Conservation (phyloP, 2,113 vertebrate species). For the Channa maculata region DNA sequence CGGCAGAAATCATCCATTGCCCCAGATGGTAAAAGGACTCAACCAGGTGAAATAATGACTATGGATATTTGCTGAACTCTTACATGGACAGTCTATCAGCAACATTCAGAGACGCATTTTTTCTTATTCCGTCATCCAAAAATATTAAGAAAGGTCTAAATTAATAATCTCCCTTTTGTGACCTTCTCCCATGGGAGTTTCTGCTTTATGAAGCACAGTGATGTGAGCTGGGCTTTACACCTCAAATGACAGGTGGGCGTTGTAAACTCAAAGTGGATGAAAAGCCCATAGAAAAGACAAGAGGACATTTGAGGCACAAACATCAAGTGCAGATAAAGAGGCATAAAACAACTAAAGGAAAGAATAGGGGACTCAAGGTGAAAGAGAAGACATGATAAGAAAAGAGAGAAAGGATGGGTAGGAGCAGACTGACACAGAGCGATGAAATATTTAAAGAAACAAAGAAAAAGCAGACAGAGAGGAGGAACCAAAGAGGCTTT, state of each 20-base stretch:
- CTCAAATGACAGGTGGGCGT: slow-evolving; percentile 25
- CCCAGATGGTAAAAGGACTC: not conserved
- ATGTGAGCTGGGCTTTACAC: slow-evolving; percentile 41
- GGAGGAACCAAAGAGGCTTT: slow-evolving; percentile 51
- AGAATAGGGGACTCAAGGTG: slow-evolving; percentile 16
- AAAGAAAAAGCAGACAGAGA: slow-evolving; percentile 55
- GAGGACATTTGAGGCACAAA: not conserved
- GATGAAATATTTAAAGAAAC: slow-evolving; percentile 70
- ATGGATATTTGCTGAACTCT: not conserved
- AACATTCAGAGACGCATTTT: no score
- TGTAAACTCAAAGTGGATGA: slow-evolving; percentile 16
- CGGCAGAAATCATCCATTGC: slow-evolving; percentile 42
- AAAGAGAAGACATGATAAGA: slow-evolving; percentile 31
- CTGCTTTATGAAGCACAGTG: slow-evolving; percentile 73
- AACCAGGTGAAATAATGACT: slow-evolving; percentile 13
- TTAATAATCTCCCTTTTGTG: slow-evolving; percentile 59
- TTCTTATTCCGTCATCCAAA: slow-evolving; percentile 8
- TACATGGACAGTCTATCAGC: no score
- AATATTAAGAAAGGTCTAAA: slow-evolving; percentile 53
- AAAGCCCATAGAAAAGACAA: slow-evolving; percentile 33
- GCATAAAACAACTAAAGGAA: not conserved
- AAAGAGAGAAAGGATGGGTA: slow-evolving; percentile 15
- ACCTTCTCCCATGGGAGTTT: slow-evolving; percentile 38
- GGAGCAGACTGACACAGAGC: not conserved
- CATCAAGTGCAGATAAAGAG: slow-evolving; percentile 25